Conservation (phyloP, 2,113 vertebrate species). For the Oncorhynchus gorbuscha region DNA sequence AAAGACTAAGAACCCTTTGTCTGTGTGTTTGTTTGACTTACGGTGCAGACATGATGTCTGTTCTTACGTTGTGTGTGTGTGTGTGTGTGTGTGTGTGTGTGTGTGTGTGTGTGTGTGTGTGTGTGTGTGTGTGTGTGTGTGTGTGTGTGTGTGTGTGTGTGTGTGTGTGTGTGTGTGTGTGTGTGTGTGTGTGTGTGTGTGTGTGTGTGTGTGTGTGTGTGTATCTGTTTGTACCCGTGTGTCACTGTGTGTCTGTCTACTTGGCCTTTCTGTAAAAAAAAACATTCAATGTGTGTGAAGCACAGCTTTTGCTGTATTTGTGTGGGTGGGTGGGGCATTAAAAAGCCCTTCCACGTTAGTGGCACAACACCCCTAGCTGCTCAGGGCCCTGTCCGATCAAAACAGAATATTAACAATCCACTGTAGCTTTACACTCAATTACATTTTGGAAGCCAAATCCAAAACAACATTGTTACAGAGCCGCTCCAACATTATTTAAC, state of each 20-base stretch:
- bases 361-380: neutral
- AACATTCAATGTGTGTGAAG: too few species aligned
- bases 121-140: neutral
- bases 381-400: neutral
- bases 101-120: neutral
- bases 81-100: neutral
- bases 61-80: neutral
- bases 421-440: conserved; percentile 26
- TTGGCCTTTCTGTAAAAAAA: neutral
- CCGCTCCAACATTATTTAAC: conserved; percentile 30
- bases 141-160: neutral
- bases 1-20: too few species aligned
- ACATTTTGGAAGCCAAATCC: conserved; percentile 34
- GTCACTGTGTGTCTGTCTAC: neutral
- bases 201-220: neutral
- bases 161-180: neutral
- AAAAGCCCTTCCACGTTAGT: neutral
- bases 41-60: neutral
- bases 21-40: too few species aligned
- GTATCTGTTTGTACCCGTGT: conserved; percentile 10
- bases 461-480: conserved; percentile 14
- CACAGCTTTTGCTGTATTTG: too few species aligned
- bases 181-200: neutral
- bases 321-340: conserved; percentile 19
- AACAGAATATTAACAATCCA: too few species aligned